phyloP scores from a whole-genome alignment of 2,113 vertebrate genomes.

The Eira barbara region DNA sequence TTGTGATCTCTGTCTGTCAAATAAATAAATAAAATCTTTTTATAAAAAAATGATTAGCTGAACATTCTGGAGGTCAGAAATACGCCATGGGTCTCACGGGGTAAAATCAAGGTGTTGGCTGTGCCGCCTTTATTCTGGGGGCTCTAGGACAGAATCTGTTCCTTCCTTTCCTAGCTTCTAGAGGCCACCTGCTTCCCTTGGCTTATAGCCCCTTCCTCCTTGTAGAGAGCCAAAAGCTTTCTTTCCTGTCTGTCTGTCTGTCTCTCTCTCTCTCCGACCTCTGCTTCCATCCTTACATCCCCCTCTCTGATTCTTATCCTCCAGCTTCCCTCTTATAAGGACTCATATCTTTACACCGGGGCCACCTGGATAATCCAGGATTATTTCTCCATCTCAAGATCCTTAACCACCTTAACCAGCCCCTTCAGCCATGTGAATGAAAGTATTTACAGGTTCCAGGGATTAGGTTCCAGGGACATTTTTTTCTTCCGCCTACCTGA shows the following conservation, averaged over 20 bases:
- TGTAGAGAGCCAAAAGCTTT: no score
- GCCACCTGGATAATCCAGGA: not conserved
- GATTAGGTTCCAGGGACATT: not conserved
- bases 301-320: not conserved
- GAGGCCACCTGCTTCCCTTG: not conserved
- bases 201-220: not conserved
- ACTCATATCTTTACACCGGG: not conserved
- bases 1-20: no score
- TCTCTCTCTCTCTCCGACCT: no score
- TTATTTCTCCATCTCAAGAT: not conserved
- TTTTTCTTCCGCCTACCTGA: not conserved
- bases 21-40: no score
- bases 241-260: not conserved
- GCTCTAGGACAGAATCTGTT: not conserved
- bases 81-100: rapidly evolving
- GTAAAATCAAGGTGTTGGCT: not conserved
- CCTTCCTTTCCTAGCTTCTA: not conserved
- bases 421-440: not conserved
- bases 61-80: not conserved
- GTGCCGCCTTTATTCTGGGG: not conserved
- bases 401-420: not conserved
- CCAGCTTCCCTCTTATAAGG: no score
- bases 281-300: not conserved
- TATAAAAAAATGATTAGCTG: no score
- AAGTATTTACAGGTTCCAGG: not conserved